Conservation (phyloP, 2,113 vertebrate species). For the Gasterosteus nipponicus region DNA sequence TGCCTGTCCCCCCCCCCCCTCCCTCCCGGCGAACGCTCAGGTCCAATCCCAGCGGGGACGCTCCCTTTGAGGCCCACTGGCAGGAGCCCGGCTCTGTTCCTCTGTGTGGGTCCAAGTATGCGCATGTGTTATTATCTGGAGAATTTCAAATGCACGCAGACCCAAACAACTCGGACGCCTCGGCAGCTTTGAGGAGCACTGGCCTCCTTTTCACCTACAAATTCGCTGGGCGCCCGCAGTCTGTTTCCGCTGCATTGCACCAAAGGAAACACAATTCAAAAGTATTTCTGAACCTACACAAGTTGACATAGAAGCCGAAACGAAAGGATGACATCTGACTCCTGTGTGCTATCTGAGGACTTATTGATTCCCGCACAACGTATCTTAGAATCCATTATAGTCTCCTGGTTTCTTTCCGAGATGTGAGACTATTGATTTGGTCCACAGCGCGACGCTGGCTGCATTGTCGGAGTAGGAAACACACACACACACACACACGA, state of each 20-base stretch:
- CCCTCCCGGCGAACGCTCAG: conserved; percentile 34
- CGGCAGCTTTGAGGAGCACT: conserved; percentile 42
- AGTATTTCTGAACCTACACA: background rate
- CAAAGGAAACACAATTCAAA: conserved; percentile 32
- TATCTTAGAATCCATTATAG: background rate
- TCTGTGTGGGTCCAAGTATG: conserved; percentile 28
- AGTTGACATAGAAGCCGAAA: background rate
- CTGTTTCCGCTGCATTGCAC: conserved; percentile 41
- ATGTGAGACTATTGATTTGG: conserved; percentile 29
- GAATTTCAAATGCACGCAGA: conserved; percentile 29
- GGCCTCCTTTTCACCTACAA: conserved; percentile 43
- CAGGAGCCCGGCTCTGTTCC: conserved; percentile 21
- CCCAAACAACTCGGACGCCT: conserved; percentile 25
- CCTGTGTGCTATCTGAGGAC: background rate
- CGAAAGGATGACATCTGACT: background rate
- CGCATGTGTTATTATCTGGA: conserved; percentile 35
- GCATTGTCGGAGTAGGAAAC: background rate
- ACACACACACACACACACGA: background rate
- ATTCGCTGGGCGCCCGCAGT: conserved; percentile 37
- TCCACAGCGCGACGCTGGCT: background rate
- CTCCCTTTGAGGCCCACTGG: conserved; percentile 51
- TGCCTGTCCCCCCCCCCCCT: conserved; percentile 24
- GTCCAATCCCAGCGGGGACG: conserved; percentile 50
- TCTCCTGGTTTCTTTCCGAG: background rate
- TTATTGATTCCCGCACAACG: conserved; percentile 14